These are phyloP conservation scores for Sinosuthora webbiana DNA, from an alignment of 2,113 vertebrate species.

Conservation along the genomic window DNA sequence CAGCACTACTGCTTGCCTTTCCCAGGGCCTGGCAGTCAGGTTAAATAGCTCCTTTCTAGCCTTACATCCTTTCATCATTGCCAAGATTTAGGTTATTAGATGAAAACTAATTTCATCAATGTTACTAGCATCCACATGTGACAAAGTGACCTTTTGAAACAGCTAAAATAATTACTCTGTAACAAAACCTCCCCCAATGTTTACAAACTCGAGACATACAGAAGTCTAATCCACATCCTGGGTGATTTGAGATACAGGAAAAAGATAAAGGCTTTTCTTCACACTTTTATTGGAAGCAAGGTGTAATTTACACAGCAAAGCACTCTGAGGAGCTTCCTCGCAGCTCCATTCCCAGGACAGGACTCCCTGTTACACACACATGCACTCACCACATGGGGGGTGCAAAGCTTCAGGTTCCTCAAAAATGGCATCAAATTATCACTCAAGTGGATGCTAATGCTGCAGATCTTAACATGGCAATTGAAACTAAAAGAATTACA, in stretches of 20 bases:
- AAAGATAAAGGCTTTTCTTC: background rate
- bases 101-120: background rate
- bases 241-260: background rate
- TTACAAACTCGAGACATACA: background rate
- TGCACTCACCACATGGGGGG: fast-evolving
- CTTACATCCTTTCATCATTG: background rate
- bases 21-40: fast-evolving
- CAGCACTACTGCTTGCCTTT: background rate
- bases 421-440: background rate
- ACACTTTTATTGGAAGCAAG: background rate
- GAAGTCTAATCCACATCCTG: background rate
- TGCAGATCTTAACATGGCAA: background rate
- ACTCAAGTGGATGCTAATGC: background rate
- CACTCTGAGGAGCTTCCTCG: background rate
- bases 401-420: background rate
- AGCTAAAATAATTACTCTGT: background rate
- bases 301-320: background rate
- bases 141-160: background rate
- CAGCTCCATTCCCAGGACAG: background rate
- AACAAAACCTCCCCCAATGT: background rate
- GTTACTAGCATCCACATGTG: background rate
- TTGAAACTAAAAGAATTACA: background rate
- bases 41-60: background rate
- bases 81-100: background rate
- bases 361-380: background rate